Conservation (phyloP, 2,888 invertebrate genomes). For the Podotricha telesiphe region DNA sequence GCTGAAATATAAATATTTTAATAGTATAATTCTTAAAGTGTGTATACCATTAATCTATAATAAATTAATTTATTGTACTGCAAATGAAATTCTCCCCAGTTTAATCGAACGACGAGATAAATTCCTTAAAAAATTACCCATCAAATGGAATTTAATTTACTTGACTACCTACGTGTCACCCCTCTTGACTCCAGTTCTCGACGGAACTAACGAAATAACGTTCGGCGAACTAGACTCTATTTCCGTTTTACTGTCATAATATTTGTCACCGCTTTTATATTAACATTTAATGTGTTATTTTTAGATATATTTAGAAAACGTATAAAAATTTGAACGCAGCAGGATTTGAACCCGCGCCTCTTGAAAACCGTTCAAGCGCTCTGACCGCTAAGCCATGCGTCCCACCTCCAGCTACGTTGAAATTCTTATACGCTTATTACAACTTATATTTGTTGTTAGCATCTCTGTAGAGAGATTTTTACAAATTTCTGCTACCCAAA, state of each 20-base stretch:
- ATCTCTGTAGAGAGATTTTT: too few species aligned
- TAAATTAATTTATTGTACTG: too few species aligned
- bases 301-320: too few species aligned
- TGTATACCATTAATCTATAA: too few species aligned
- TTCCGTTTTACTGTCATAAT: slow-evolving; percentile 18
- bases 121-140: slow-evolving; percentile 10
- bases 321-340: too few species aligned
- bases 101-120: slow-evolving; percentile 1
- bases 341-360: too few species aligned
- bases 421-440: too few species aligned
- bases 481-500: too few species aligned
- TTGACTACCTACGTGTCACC: slow-evolving; percentile 2
- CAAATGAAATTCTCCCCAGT: neutral
- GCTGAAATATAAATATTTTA: neutral
- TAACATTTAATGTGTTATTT: neutral
- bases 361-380: too few species aligned
- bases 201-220: slow-evolving; percentile 23
- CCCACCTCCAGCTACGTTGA: too few species aligned
- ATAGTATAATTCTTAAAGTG: neutral
- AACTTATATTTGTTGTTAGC: too few species aligned
- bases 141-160: slow-evolving; percentile 25
- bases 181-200: neutral
- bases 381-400: too few species aligned
- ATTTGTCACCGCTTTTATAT: slow-evolving; percentile 23
- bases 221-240: slow-evolving; percentile 21